Base-by-base conservation (phyloP, 1,140 invertebrate species). In the Bombus picipes region DNA sequence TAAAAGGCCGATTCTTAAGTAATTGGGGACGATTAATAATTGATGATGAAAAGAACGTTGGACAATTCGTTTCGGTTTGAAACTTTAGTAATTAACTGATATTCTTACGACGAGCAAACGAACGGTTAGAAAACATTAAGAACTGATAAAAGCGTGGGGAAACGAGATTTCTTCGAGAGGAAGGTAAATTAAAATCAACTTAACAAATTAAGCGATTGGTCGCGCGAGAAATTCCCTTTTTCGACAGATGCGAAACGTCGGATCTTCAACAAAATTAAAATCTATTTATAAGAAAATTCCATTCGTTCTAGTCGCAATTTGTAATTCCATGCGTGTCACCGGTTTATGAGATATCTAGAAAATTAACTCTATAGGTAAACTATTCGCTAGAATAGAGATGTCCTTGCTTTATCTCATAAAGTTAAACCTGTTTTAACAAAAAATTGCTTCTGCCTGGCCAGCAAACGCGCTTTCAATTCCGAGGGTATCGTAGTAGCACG, bases 31-130 rank as follows among this genome's bases (percentile, higher is more conserved):
- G 81, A 88, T 87, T 88, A 88, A 88, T 84, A 87, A 87, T 68
- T 72, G 76, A 84, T 65, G 70, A 73, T n/a, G 81, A 74, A n/a
- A 62, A 62, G 62, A 84, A 83, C 80, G 83, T 62, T 53, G 71
- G 81, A 81, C 86, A 72, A 81, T 87, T 84, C 72, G 37, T 81
- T 88, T 71, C 34, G 43, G 71, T 76, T 28, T 71, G 34, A 77
- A 88, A 88, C 86, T 88, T 88, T 81, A 74, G 81, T 87, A 88
- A 88, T 88, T 88, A 53, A 88, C 86, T 80, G 87, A 84, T 88
- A 88, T 87, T 88, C 87, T 87, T 57, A 57, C 76, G 86, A 37
- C 37, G 81, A 41, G 34, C 37, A 62, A 59, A 47, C 66, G 57
- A 43, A 77, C 41, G 62, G 74, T 8, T 43, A 70, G 28, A 73